phyloP scores from a whole-genome alignment of 2,888 invertebrate species.

The Cantharis rufa region DNA sequence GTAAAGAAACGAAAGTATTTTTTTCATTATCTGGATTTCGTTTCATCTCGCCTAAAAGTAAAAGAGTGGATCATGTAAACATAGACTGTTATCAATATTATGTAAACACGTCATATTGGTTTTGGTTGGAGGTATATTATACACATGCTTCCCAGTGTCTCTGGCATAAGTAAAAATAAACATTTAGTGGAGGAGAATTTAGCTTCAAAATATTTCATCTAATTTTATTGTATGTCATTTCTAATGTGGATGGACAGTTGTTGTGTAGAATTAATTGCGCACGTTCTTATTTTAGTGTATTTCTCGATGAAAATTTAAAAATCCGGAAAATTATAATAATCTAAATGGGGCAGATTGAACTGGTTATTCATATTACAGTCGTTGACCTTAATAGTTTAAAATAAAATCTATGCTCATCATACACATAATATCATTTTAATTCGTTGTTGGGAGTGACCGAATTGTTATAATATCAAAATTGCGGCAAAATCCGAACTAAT shows the following conservation, averaged over 20 bases:
- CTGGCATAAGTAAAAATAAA: constrained; percentile 24
- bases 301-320: neutral
- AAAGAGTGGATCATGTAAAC: constrained; percentile 9
- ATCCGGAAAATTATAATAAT: neutral
- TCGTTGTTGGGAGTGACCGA: neutral
- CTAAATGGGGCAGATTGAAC: neutral
- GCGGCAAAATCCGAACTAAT: neutral
- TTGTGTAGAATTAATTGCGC: neutral
- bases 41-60: neutral
- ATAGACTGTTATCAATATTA: constrained; percentile 7
- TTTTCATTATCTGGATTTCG: neutral
- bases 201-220: neutral
- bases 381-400: neutral
- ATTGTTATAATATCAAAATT: neutral
- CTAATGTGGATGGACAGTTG: neutral
- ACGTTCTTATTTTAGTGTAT: neutral
- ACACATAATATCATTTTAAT: neutral
- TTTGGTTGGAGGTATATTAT: constrained; percentile 17
- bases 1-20: neutral
- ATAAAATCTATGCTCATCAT: neutral
- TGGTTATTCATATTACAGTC: neutral
- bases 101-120: constrained; percentile 24
- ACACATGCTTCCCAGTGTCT: constrained; percentile 1
- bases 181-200: constrained; percentile 7
- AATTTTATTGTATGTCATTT: neutral